Evolutionary conservation across 2,113 vertebrate genomes (phyloP).

Genomic region (Daphoenositta chrysoptera): DNA sequence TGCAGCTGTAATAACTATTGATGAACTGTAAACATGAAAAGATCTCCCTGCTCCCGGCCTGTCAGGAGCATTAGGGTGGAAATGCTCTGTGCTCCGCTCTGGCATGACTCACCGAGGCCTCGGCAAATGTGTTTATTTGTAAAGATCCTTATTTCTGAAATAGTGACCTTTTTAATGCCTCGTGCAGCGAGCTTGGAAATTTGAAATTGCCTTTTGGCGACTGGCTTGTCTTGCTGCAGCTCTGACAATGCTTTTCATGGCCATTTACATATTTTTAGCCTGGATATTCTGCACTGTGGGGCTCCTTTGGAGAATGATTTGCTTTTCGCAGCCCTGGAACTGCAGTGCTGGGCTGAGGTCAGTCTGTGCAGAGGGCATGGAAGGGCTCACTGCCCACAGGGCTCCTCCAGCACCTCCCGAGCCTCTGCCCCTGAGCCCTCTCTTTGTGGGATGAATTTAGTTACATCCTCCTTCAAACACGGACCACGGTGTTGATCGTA

Average conservation of each 20-base stretch:
- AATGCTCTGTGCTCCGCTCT: conserved; percentile 25
- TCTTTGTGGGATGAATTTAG: fast-evolving
- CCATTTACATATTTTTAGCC: neutral
- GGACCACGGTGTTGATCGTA: fast-evolving
- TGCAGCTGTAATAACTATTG: conserved; percentile 42
- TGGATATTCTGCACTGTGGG: neutral
- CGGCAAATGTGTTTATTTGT: conserved; percentile 57
- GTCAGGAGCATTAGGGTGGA: conserved; percentile 43
- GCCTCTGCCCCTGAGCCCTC: neutral
- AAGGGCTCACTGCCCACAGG: fast-evolving
- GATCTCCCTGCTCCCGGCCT: conserved; percentile 40
- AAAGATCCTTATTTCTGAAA: conserved; percentile 45
- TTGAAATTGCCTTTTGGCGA: conserved; percentile 6
- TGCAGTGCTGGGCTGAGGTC: neutral
- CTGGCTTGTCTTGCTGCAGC: neutral
- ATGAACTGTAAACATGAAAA: conserved; percentile 54
- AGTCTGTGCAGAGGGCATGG: neutral
- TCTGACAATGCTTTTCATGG: neutral
- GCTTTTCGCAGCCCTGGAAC: neutral
- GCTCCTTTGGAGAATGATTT: neutral
- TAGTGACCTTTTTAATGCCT: conserved; percentile 58
- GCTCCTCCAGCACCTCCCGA: neutral
- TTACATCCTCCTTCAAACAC: fast-evolving
- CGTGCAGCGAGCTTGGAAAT: neutral
- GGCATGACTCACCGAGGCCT: conserved; percentile 32